Percentiles rank a stretch among this genome's conserved stretches.
Evolutionary conservation across 2,888 invertebrate species (phyloP).

Genomic region (Pollenia griseotomentosa): DNA sequence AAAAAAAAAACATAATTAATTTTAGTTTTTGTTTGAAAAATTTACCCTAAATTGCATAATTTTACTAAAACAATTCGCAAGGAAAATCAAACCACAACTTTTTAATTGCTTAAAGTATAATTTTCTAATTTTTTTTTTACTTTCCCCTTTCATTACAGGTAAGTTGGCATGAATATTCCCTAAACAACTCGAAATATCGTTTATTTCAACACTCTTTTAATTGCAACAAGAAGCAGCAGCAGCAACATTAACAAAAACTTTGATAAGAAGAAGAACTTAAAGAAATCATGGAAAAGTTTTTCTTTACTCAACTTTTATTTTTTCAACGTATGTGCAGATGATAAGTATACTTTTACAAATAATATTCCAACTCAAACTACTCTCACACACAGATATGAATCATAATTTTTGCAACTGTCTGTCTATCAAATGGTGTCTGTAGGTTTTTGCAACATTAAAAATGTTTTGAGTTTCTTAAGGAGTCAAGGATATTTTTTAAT

Average conservation of each 20-base stretch:
- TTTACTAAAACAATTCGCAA: conserved; percentile 37
- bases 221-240: conserved; percentile 2
- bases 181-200: conserved; percentile 2
- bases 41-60: conserved; percentile 20
- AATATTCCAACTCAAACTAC: neutral
- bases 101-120: conserved; percentile 56
- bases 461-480: conserved; percentile 14
- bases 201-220: conserved; percentile 42
- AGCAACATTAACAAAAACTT: neutral
- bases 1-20: neutral
- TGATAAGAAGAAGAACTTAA: conserved; percentile 18
- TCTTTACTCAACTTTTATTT: neutral
- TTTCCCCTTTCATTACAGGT: conserved; percentile 63
- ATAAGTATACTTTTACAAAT: conserved; percentile 37
- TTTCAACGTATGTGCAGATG: conserved; percentile 18
- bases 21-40: neutral
- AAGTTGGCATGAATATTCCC: conserved; percentile 51
- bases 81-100: conserved; percentile 40
- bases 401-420: conserved; percentile 9
- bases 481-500: conserved; percentile 62
- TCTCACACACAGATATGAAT: neutral
- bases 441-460: conserved; percentile 2
- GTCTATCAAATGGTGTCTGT: neutral
- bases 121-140: conserved; percentile 51
- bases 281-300: conserved; percentile 44